A percentile compares a stretch with the other conserved stretches of the same genome.
Evolutionary conservation across 2,113 vertebrate genomes (phyloP).

Genomic region (Mustelus asterias): DNA sequence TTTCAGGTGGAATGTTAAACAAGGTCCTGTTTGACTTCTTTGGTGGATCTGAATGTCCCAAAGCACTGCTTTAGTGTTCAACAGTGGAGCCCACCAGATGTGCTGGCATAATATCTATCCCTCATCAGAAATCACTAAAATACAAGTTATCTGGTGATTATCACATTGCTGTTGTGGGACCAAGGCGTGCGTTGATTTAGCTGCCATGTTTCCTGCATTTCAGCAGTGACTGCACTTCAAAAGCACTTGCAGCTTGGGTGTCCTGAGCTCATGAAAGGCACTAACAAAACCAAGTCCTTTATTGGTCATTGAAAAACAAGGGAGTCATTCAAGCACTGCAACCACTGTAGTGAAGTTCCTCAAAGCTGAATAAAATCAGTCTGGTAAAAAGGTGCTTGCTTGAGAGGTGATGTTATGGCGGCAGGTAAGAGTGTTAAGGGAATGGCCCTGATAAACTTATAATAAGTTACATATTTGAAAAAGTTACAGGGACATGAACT

Average conservation of each 20-base stretch:
- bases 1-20: not conserved
- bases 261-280: not conserved
- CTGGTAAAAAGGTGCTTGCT: not conserved
- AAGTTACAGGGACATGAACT: not conserved
- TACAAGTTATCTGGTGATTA: not conserved
- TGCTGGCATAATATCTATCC: not conserved
- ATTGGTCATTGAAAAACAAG: not conserved
- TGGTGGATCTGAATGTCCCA: not conserved
- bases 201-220: not conserved
- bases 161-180: no score
- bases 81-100: not conserved
- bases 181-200: not conserved
- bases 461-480: not conserved
- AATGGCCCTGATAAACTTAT: not conserved
- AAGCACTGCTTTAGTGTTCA: not conserved
- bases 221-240: not conserved
- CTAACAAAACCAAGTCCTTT: not conserved
- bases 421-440: not conserved
- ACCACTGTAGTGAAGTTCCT: not conserved
- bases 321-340: not conserved
- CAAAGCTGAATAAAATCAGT: not conserved
- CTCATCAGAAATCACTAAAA: not conserved
- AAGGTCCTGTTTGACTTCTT: not conserved
- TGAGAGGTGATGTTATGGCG: not conserved
- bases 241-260: not conserved